phyloP scores from a whole-genome alignment of 2,888 invertebrate genomes.

The Ophioninae sp. region DNA sequence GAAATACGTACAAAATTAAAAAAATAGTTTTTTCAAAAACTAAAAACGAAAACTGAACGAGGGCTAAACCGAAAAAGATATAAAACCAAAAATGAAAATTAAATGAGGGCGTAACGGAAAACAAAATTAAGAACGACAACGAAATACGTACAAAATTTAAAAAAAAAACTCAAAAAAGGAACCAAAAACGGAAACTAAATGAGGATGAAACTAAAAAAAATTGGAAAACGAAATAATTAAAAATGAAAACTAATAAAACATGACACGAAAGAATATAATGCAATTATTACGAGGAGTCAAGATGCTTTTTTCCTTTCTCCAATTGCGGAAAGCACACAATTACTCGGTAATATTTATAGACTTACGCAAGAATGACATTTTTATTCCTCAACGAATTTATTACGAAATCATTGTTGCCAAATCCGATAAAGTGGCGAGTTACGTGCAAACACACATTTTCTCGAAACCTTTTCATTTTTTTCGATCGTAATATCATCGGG shows the following conservation, averaged over 20 bases:
- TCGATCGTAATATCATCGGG: conserved; percentile 7
- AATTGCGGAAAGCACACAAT: background rate
- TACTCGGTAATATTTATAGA: background rate
- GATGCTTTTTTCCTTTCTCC: conserved; percentile 6
- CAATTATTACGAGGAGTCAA: background rate
- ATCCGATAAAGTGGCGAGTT: background rate
- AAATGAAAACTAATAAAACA: background rate
- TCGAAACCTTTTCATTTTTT: background rate
- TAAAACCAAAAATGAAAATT: background rate
- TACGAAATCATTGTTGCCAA: conserved; percentile 25
- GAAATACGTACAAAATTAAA: no score
- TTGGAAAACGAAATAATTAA: background rate
- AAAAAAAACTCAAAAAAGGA: background rate
- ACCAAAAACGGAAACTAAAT: background rate
- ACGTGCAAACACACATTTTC: conserved; percentile 3
- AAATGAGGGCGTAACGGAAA: no score
- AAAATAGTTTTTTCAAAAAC: no score
- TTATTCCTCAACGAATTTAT: background rate
- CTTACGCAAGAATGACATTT: conserved; percentile 14
- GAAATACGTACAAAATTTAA: background rate
- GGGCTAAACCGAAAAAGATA: no score
- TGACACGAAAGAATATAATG: background rate
- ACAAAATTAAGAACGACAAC: background rate
- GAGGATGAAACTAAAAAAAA: no score
- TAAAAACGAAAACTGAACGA: no score